Evolutionary conservation across 2,797 vertebrate genomes (phyloP).

Genomic region (Neosilurus mollespiculum): DNA sequence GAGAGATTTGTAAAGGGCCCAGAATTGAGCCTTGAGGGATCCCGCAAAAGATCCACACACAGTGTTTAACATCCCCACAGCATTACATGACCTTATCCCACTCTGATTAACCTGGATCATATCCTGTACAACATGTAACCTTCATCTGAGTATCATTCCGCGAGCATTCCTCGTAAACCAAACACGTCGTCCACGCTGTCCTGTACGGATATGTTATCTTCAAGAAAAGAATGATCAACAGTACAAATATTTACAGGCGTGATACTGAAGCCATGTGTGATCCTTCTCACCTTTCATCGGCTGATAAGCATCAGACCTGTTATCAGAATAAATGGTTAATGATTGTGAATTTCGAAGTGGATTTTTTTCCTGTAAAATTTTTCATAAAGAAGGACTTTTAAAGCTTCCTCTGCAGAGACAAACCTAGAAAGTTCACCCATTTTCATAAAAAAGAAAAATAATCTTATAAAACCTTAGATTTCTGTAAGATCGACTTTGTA

Average conservation of each 20-base stretch:
- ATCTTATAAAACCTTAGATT: no score
- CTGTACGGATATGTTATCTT: not conserved
- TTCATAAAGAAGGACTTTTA: not conserved
- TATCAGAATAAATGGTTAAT: not conserved
- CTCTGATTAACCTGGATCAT: not conserved
- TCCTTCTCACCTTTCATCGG: not conserved
- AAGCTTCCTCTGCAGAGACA: not conserved
- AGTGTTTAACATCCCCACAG: not conserved
- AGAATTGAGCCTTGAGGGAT: not conserved
- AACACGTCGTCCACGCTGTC: not conserved
- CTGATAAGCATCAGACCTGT: not conserved
- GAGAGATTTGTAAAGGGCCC: no score
- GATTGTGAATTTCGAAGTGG: not conserved
- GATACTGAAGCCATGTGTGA: not conserved
- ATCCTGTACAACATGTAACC: not conserved
- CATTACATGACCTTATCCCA: not conserved
- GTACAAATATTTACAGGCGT: not conserved
- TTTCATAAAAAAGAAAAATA: not conserved
- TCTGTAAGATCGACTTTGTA: no score
- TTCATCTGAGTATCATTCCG: not conserved
- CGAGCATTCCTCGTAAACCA: not conserved
- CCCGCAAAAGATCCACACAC: not conserved
- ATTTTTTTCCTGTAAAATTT: not conserved
- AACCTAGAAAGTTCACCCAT: not conserved
- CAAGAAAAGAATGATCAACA: no score